These are phyloP conservation scores for Enoplosus armatus DNA, from an alignment of 2,797 vertebrate genomes.

Conservation along the genomic window DNA sequence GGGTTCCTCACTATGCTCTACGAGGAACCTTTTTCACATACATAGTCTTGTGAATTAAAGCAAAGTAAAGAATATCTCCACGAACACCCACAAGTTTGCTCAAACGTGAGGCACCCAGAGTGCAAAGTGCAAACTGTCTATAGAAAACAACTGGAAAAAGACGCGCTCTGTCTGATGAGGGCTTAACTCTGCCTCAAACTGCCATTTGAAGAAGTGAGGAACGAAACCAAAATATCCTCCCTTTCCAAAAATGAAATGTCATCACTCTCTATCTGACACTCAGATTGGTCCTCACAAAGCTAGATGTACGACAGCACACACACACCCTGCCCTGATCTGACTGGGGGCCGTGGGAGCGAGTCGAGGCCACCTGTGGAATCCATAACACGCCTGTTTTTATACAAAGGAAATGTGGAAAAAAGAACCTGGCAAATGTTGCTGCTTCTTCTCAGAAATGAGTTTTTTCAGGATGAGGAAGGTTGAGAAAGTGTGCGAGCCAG, in stretches of 20 bases:
- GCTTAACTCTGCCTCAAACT: neutral
- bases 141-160: too few species aligned
- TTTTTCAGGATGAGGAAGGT: slow-evolving; percentile 58
- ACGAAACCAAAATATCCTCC: neutral
- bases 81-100: neutral
- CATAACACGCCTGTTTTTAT: slow-evolving; percentile 75
- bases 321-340: slow-evolving; percentile 35
- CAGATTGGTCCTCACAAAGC: slow-evolving; percentile 2
- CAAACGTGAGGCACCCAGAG: too few species aligned
- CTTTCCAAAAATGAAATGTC: neutral
- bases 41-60: neutral
- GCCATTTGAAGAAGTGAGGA: neutral
- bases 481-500: slow-evolving; percentile 55
- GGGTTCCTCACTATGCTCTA: neutral
- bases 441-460: slow-evolving; percentile 66
- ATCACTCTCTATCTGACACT: neutral
- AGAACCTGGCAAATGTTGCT: slow-evolving; percentile 53
- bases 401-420: slow-evolving; percentile 64
- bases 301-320: neutral
- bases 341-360: slow-evolving; percentile 51
- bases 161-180: too few species aligned
- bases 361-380: slow-evolving; percentile 70
- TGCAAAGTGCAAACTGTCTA: too few species aligned
- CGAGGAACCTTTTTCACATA: neutral
- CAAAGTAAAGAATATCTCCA: too few species aligned